Conservation (phyloP, 2,113 vertebrate species). For the Cynopterus brachyotis region DNA sequence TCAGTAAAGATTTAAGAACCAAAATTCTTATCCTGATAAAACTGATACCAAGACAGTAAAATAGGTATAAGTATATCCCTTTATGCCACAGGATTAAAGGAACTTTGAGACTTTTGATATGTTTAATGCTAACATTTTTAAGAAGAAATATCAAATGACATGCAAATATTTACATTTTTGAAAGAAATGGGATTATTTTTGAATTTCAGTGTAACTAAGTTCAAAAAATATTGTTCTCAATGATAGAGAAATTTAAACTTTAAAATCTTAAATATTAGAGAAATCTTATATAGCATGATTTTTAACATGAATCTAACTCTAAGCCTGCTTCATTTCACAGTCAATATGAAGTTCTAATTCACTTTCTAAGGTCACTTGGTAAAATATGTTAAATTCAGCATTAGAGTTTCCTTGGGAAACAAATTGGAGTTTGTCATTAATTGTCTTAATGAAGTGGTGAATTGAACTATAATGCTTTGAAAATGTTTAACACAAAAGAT, state of each 20-base stretch:
- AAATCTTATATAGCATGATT: constrained; percentile 18
- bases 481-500: constrained; percentile 44
- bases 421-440: not conserved
- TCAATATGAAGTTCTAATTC: not conserved
- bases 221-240: not conserved
- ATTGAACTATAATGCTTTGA: constrained; percentile 6
- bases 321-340: constrained; percentile 4
- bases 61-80: not conserved
- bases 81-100: not conserved
- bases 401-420: constrained; percentile 28
- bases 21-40: constrained; percentile 32
- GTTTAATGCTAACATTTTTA: constrained; percentile 18
- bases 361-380: not conserved
- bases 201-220: not conserved
- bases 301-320: not conserved
- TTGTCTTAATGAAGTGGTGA: not conserved
- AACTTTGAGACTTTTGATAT: constrained; percentile 6
- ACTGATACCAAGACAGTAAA: not conserved
- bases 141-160: not conserved
- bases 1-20: constrained; percentile 36
- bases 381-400: constrained; percentile 31
- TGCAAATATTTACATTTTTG: constrained; percentile 27
- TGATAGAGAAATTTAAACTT: constrained; percentile 19
- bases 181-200: constrained; percentile 19
- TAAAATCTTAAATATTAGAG: constrained; percentile 27